Percentiles rank a stretch among this genome's conserved stretches.
Conservation (phyloP, 2,113 vertebrate genomes). For the Mugil cephalus region DNA sequence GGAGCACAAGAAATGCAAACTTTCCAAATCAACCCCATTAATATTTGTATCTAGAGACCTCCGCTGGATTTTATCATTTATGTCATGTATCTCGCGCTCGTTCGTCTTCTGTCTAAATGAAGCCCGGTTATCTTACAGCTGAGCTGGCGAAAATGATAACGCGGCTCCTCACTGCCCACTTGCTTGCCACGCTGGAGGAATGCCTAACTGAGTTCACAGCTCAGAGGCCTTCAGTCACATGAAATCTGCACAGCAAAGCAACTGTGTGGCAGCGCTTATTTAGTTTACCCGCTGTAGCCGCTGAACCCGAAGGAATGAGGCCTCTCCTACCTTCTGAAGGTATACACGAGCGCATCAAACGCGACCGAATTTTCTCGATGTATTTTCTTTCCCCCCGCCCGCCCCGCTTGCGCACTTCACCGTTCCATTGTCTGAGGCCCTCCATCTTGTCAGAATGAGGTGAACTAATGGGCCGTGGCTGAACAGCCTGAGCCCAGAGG, state of each 20-base stretch:
- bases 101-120: conserved; percentile 38
- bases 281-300: conserved; percentile 67
- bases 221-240: conserved; percentile 60
- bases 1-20: conserved; percentile 50
- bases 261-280: conserved; percentile 54
- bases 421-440: conserved; percentile 64
- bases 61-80: conserved; percentile 49
- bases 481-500: conserved; percentile 72
- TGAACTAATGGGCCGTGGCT: conserved; percentile 72
- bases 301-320: conserved; percentile 68
- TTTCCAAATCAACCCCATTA: conserved; percentile 60
- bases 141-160: conserved; percentile 60
- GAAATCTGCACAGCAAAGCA: conserved; percentile 63
- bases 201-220: conserved; percentile 51
- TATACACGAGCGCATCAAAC: conserved; percentile 50
- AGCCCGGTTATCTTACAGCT: conserved; percentile 57
- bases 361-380: conserved; percentile 40
- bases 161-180: conserved; percentile 46
- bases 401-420: conserved; percentile 46
- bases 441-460: conserved; percentile 79
- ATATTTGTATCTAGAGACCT: conserved; percentile 65
- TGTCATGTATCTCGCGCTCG: conserved; percentile 37
- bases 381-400: conserved; percentile 23
- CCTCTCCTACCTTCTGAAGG: conserved; percentile 43
- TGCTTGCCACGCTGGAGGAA: conserved; percentile 44